Evolutionary conservation across 2,888 invertebrate species (phyloP), one percentile per base, ranked within the genome.

Genomic region (Cataglyphis livida): DNA sequence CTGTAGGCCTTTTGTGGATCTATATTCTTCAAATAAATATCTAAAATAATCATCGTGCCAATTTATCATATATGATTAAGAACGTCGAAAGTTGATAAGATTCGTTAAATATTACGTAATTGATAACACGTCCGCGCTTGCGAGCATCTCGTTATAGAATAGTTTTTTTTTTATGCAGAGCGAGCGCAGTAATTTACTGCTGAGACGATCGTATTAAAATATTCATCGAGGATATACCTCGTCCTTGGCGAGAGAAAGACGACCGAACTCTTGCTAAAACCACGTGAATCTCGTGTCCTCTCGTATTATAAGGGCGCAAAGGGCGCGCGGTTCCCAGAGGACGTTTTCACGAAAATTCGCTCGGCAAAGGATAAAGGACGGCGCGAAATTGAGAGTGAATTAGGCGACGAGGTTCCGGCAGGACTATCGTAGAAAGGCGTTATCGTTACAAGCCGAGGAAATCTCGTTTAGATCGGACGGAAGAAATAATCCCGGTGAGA

Each of bases 351-450:
- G 74, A 12, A 75, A 74, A n/a, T 38, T 41, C 61, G n/a, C 15
- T 59, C 18, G 32, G 48, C 18, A 32, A n/a, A 54, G 59, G 28
- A 65, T 59, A 57, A 83, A 84, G 61, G n/a, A 41, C 48, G 15
- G n/a, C 65, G 61, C 44, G 70, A 64, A 70, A 62, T 9, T 48
- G 48, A 38, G 41, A 64, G 41, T 74, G 64, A 74, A 83, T 87
- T 73, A 75, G 83, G 81, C 59, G 82, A 78, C 66, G 76, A 84
- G 71, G 70, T 79, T 79, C 78, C 71, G 18, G 41, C 57, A 38
- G 54, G n/a, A 21, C 44, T 65, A 51, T 68, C 25, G 10, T 65
- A 48, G 7, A 38, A 66, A 44, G 61, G 32, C 70, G 71, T 78
- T 59, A 18, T 57, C 44, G 32, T 78, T 25, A 48, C 18, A 18